Percentiles rank a stretch among this genome's conserved stretches.
Evolutionary conservation across 2,797 vertebrate species (phyloP).

Genomic region (Cygnus olor): DNA sequence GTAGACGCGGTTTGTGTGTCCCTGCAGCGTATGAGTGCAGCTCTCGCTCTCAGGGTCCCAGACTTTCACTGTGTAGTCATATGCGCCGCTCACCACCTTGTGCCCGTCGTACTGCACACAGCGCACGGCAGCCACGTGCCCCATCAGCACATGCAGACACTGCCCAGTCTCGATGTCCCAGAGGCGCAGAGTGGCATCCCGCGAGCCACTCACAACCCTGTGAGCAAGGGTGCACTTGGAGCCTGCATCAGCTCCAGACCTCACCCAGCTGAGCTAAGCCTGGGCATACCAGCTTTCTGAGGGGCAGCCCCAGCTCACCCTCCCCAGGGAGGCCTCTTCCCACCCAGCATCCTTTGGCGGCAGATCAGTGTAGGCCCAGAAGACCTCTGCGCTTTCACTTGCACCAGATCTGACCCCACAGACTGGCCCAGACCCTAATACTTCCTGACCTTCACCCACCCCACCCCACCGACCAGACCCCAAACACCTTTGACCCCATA

Average conservation of each 20-base stretch:
- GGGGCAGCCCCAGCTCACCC: background rate
- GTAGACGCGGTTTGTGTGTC: slow-evolving; percentile 76
- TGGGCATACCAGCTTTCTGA: fast-evolving
- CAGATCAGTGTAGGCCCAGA: background rate
- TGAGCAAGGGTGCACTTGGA: background rate
- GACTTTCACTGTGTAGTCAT: slow-evolving; percentile 74
- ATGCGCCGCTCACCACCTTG: slow-evolving; percentile 72
- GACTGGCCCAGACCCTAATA: background rate
- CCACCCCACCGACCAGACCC: background rate
- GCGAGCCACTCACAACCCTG: slow-evolving; percentile 74
- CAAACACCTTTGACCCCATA: background rate
- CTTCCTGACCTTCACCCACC: too few relatives aligned
- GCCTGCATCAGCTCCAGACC: background rate
- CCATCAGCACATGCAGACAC: slow-evolving; percentile 72
- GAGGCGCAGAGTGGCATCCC: slow-evolving; percentile 67
- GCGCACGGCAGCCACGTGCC: slow-evolving; percentile 71
- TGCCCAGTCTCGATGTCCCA: slow-evolving; percentile 75
- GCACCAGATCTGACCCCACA: background rate
- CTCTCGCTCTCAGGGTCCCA: slow-evolving; percentile 75
- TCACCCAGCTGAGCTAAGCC: fast-evolving
- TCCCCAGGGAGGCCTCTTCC: too few relatives aligned
- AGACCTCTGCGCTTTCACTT: background rate
- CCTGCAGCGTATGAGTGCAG: slow-evolving; percentile 75
- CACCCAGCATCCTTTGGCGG: background rate
- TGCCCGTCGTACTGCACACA: slow-evolving; percentile 69